These are phyloP conservation scores for Cetoscarus ocellatus DNA, from an alignment of 2,797 vertebrate genomes.

Conservation along the genomic window DNA sequence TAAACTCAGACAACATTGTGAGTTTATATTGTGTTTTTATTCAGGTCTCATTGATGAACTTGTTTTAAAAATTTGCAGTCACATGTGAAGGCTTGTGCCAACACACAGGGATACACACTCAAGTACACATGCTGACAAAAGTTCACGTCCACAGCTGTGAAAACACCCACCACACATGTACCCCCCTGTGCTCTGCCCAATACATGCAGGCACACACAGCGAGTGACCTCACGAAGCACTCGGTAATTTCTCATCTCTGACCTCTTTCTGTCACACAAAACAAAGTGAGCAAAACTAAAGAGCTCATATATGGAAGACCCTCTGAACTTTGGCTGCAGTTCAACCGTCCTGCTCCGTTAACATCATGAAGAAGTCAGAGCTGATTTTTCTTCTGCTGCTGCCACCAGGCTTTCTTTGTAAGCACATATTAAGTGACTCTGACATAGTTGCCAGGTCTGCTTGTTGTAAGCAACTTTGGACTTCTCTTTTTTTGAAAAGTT, in stretches of 20 bases:
- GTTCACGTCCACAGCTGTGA: constrained; percentile 59
- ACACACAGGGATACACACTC: not conserved
- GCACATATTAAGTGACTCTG: no score
- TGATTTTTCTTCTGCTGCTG: not conserved
- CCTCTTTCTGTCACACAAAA: constrained; percentile 57
- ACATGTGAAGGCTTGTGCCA: constrained; percentile 18
- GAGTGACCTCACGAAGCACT: constrained; percentile 46
- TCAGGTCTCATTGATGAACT: not conserved
- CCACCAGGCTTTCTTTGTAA: not conserved
- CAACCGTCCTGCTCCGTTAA: constrained; percentile 11
- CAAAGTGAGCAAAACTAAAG: constrained; percentile 36
- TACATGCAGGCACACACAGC: constrained; percentile 38
- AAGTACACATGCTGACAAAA: constrained; percentile 23
- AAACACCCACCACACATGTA: constrained; percentile 44
- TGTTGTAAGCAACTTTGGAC: no score
- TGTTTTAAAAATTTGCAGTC: constrained; percentile 3
- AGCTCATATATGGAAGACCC: constrained; percentile 1
- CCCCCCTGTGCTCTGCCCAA: constrained; percentile 13
- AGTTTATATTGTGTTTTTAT: not conserved
- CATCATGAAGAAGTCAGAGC: not conserved
- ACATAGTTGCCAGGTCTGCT: no score
- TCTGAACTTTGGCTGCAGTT: constrained; percentile 25
- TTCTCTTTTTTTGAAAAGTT: no score
- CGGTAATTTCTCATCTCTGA: constrained; percentile 60
- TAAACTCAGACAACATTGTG: not conserved